Conservation (phyloP, 2,113 vertebrate genomes). For the Gambusia holbrooki region DNA sequence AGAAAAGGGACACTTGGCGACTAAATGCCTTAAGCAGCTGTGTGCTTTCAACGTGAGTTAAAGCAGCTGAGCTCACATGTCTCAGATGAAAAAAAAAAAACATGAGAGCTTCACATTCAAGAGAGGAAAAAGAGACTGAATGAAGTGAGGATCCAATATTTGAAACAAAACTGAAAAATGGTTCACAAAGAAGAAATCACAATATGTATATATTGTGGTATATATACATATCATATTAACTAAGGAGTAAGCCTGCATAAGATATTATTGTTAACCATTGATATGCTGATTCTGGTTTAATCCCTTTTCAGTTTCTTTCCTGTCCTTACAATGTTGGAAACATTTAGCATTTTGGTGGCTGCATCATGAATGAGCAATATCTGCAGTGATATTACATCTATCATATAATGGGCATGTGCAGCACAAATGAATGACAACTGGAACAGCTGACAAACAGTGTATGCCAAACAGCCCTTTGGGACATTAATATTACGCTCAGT, state of each 20-base stretch:
- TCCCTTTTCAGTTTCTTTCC: too few relatives aligned
- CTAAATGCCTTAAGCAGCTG: slow-evolving; percentile 12
- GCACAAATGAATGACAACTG: too few relatives aligned
- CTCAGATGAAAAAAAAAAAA: neutral
- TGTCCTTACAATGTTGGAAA: too few relatives aligned
- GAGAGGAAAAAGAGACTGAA: neutral
- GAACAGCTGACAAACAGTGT: too few relatives aligned
- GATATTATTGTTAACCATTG: neutral
- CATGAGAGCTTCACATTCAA: neutral
- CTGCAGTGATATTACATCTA: too few relatives aligned
- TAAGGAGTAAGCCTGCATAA: neutral
- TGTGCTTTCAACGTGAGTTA: neutral
- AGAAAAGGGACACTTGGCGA: neutral
- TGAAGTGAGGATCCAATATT: neutral
- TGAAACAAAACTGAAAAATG: neutral
- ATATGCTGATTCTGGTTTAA: neutral
- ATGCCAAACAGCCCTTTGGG: too few relatives aligned
- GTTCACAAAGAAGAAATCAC: neutral
- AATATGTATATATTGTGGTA: too few relatives aligned
- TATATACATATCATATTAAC: too few relatives aligned
- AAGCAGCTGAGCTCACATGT: neutral
- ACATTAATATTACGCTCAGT: too few relatives aligned
- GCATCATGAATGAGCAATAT: too few relatives aligned
- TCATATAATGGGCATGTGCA: too few relatives aligned
- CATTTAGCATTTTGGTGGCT: neutral